Evolutionary conservation across 1,140 invertebrate genomes (phyloP), one percentile per base, ranked within the genome.

Genomic region (Gryon sp.): DNA sequence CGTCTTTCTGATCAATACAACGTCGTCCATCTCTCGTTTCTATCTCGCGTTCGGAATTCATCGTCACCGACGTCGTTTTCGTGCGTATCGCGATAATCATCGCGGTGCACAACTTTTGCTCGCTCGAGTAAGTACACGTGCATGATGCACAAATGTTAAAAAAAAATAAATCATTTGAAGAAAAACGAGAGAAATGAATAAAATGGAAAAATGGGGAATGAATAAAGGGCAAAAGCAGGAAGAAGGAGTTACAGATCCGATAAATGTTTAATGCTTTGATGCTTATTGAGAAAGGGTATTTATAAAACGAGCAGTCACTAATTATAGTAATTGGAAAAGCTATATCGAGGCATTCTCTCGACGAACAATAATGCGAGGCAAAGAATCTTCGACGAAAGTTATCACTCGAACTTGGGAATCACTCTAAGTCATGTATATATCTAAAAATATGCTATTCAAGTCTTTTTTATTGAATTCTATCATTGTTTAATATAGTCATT

Each of bases 1-100:
- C 75, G 82, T 83, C 82, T 83, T 82, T 83, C 80, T 83, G 80
- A 84, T 84, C 83, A 84, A 84, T 84, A 84, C 81, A 60, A 74
- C 78, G 76, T 69, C 78, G 65, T 79, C 59, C 73, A 43, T 78
- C 63, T 72, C 63, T 59, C 70, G 48, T 69, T 63, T 65, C 43
- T 74, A 52, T 63, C 76, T 82, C 79, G 68, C 70, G 70, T 43
- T 68, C 50, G 55, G 63, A 60, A 46, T 69, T 30, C 38, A 50
- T 38, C 69, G 38, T 30, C 20, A 12, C n/a, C 68, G 24, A 14
- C 14, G 12, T 30, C 18, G 14, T 14, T 66, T 53, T 24, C 52
- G 63, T 41, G 46, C 28, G 19, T 76, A 75, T 76, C 63, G 45
- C 18, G 32, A 70, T 55, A 43, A 11, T 40, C 24, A 41, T 69